Percentiles rank a stretch among this genome's conserved stretches.
Evolutionary conservation across 1,140 invertebrate genomes (phyloP).

Genomic region (Heliconius eleuchia): DNA sequence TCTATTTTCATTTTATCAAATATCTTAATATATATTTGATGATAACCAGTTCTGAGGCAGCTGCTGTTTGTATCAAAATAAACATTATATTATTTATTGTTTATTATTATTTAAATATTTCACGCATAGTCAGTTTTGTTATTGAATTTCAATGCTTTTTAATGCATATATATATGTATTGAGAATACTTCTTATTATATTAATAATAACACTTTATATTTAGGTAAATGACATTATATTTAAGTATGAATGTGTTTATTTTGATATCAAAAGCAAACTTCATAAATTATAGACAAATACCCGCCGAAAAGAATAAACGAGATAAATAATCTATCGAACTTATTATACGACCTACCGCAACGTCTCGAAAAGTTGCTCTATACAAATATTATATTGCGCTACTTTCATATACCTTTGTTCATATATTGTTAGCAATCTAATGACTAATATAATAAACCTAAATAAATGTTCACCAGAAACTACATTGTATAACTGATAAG

Average conservation of each 20-base stretch:
- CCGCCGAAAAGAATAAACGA: background rate
- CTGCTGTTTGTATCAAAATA: conserved; percentile 9
- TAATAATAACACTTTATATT: no score
- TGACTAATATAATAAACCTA: background rate
- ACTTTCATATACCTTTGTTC: background rate
- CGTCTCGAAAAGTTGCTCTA: background rate
- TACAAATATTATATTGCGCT: background rate
- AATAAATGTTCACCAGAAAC: background rate
- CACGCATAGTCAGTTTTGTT: no score
- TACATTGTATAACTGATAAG: background rate
- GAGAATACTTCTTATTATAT: no score
- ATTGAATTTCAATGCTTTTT: no score
- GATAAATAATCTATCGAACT: background rate
- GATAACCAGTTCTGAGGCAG: background rate
- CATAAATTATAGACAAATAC: no score
- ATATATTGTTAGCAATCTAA: background rate
- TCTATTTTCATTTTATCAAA: conserved; percentile 33
- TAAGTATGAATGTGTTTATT: no score
- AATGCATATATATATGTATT: no score
- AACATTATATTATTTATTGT: background rate
- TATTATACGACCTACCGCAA: conserved; percentile 4
- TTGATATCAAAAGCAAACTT: no score
- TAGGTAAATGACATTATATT: no score
- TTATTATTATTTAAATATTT: no score
- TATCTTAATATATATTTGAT: conserved; percentile 26